Conservation (phyloP, 1,140 invertebrate species). For the Pectinophora gossypiella region DNA sequence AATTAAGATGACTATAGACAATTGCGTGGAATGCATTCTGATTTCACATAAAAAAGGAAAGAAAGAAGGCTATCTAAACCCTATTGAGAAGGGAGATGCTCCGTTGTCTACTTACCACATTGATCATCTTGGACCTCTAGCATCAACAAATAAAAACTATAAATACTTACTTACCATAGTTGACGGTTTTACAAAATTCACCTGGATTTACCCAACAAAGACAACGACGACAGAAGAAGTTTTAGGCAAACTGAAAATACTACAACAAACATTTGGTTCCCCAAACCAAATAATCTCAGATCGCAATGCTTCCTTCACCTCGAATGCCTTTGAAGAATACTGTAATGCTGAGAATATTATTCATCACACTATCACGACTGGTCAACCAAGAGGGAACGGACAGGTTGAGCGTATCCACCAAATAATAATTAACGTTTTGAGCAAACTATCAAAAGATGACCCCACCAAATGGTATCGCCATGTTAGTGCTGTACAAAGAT, state of each 20-base stretch:
- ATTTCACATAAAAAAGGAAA: too few species aligned
- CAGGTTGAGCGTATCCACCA: too few species aligned
- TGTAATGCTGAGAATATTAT: background rate
- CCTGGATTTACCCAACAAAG: slow-evolving; percentile 31
- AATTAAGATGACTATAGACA: slow-evolving; percentile 27
- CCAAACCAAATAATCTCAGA: background rate
- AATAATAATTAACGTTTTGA: slow-evolving; percentile 15
- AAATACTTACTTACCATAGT: slow-evolving; percentile 32
- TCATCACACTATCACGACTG: slow-evolving; percentile 9
- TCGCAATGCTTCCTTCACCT: background rate
- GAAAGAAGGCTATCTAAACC: slow-evolving; percentile 27
- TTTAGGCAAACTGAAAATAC: slow-evolving; percentile 18
- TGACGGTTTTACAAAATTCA: slow-evolving; percentile 31
- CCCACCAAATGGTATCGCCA: background rate
- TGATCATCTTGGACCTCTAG: slow-evolving; percentile 48
- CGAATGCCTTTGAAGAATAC: background rate
- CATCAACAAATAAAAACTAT: too few species aligned
- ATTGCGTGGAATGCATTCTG: slow-evolving; percentile 34
- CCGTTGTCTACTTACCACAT: slow-evolving; percentile 40
- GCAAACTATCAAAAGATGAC: background rate
- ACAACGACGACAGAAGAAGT: slow-evolving; percentile 24
- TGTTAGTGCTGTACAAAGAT: background rate
- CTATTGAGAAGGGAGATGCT: slow-evolving; percentile 26
- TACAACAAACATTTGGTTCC: slow-evolving; percentile 13
- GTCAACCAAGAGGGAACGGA: too few species aligned